Percentiles rank a stretch among this genome's conserved stretches.
These are phyloP conservation scores for Dyspetes luteomarginatus DNA, from an alignment of 2,888 invertebrate species.

Conservation along the genomic window DNA sequence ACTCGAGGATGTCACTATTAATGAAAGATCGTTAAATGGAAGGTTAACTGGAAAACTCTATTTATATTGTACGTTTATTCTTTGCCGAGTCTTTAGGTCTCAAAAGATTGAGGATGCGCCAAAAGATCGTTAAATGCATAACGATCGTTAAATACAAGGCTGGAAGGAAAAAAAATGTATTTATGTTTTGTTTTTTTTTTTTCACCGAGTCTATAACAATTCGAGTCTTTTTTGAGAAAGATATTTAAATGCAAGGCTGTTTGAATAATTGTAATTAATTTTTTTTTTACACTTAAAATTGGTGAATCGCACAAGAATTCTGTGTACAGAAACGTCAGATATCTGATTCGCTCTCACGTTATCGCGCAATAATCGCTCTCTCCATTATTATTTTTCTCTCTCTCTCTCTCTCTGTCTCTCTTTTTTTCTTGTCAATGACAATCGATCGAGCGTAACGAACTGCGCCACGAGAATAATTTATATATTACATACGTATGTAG, in stretches of 20 bases:
- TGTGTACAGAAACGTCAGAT: not conserved
- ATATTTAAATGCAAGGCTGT: not conserved
- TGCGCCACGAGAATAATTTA: slow-evolving; percentile 58
- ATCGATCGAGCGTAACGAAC: slow-evolving; percentile 68
- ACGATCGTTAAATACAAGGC: not conserved
- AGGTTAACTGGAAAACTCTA: not conserved
- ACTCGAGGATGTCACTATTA: not conserved
- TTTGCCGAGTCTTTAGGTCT: not conserved
- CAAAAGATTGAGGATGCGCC: no score
- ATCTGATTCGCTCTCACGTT: slow-evolving; percentile 35
- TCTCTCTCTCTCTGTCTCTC: no score
- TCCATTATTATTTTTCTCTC: slow-evolving; percentile 29
- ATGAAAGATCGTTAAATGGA: not conserved
- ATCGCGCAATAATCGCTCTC: slow-evolving; percentile 48
- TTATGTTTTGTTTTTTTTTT: not conserved
- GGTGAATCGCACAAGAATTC: not conserved
- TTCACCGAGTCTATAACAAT: not conserved
- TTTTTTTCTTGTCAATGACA: slow-evolving; percentile 66
- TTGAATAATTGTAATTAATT: not conserved
- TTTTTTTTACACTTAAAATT: slow-evolving; percentile 6
- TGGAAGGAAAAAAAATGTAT: not conserved
- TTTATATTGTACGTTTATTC: no score
- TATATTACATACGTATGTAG: not conserved
- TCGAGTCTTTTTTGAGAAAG: not conserved
- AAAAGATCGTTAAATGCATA: not conserved